Base-by-base conservation (phyloP, 92 coral and sea anemone species). In the Pocillopora meandrina region DNA sequence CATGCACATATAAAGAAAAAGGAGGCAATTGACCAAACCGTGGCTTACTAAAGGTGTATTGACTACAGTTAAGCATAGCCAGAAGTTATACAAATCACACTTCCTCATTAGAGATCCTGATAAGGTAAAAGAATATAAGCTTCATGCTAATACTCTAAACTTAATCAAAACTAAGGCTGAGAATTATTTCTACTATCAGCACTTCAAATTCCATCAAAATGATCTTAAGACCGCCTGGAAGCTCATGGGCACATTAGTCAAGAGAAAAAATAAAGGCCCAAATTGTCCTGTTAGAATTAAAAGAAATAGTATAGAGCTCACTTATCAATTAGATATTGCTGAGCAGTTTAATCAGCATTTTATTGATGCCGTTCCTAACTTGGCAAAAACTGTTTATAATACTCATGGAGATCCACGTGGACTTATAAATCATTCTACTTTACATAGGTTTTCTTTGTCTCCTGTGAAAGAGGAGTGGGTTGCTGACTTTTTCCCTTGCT, bases 321-420 rank as follows among this genome's bases (percentile, higher is more conserved):
- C 87, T 60, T 66, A 58, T 76, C 77, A 82, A 76, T 79, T 52
- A 17, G 80, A 70, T 71, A 69, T 85, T 62, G 89, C 69, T 49
- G 77, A 85, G 42, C 89, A 77, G 74, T 77, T 85, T 26, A 85
- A 85, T 85, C 67, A 85, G 76, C 81, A 84, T 65, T 84, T 84
- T 47, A 64, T 84, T 21, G 63, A 67, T 84, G 83, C 75, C 33
- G 88, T 76, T 65, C 88, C 83, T 10, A 76, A 70, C 12, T 71
- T 84, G 65, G 88, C 88, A 62, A 84, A 59, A 35, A 52, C 71
- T 55, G 75, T 76, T 60, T 62, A 76, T 20, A 56, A 52, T 62
- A 74, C 26, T 84, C 73, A 75, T 61, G 74, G 31, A 47, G 78
- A 64, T 66, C 84, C 88, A 26, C 60, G 75, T 47, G 36, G 68